Conservation (phyloP, 2,797 vertebrate genomes). For the Anguilla megastoma region DNA sequence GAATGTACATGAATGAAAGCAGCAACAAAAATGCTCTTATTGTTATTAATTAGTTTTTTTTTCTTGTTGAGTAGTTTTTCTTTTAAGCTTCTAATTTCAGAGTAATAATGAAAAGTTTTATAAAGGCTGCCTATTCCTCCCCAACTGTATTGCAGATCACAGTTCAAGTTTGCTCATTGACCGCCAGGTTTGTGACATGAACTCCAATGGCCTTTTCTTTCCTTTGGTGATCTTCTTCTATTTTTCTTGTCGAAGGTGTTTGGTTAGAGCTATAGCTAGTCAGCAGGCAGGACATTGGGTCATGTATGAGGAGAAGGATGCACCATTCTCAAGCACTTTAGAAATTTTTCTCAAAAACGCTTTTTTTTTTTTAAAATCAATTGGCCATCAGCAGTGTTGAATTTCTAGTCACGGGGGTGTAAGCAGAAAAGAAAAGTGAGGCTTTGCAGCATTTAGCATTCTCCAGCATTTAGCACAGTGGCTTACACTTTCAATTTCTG, state of each 20-base stretch:
- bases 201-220: neutral
- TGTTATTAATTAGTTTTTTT: neutral
- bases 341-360: no score
- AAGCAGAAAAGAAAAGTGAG: slow-evolving; percentile 4
- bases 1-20: neutral
- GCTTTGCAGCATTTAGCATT: neutral
- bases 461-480: neutral
- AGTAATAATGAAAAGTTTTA: neutral
- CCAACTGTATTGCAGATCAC: neutral
- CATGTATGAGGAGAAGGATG: neutral
- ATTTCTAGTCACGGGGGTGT: neutral
- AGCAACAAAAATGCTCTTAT: neutral
- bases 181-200: neutral
- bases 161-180: neutral
- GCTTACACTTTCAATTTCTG: neutral
- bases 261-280: neutral
- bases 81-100: neutral
- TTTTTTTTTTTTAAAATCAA: neutral
- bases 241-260: slow-evolving; percentile 8
- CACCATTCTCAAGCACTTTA: neutral
- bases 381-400: neutral
- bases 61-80: neutral
- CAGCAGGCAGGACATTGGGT: no score
- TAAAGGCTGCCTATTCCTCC: neutral
- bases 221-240: neutral